A percentile compares a stretch with the other conserved stretches of the same genome.
Conservation (phyloP, 2,888 invertebrate genomes). For the Eupithecia insigniata region DNA sequence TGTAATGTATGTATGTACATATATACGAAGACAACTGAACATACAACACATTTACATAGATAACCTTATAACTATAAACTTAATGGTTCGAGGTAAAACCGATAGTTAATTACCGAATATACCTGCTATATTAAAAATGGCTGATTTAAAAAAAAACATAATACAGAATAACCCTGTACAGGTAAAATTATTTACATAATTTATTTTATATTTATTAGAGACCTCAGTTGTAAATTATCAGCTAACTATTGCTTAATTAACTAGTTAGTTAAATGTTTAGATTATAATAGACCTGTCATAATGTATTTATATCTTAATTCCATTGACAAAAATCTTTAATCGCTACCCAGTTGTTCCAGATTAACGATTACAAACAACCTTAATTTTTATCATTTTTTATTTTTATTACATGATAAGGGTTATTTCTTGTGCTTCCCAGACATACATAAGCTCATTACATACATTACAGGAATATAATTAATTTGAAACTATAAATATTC, state of each 20-base stretch:
- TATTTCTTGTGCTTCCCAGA: neutral
- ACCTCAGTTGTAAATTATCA: neutral
- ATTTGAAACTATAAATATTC: no score
- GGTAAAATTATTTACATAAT: neutral
- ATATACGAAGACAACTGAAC: slow-evolving; percentile 33
- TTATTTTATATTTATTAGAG: neutral
- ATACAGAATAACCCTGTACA: no score
- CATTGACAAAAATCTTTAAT: neutral
- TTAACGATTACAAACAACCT: neutral
- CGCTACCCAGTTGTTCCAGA: neutral
- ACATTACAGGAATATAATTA: no score
- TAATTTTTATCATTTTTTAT: neutral
- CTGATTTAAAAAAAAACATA: neutral
- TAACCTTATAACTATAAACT: slow-evolving; percentile 29
- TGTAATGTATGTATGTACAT: slow-evolving; percentile 6
- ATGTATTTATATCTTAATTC: neutral
- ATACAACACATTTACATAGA: slow-evolving; percentile 39
- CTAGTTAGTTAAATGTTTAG: neutral
- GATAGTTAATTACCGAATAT: slow-evolving; percentile 11
- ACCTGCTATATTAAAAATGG: neutral
- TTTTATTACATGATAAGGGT: no score
- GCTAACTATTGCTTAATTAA: neutral
- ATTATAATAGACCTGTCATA: neutral
- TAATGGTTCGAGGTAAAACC: slow-evolving; percentile 26
- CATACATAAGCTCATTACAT: neutral